Evolutionary conservation across 2,113 vertebrate species (phyloP).

Genomic region (Pygoscelis adeliae): DNA sequence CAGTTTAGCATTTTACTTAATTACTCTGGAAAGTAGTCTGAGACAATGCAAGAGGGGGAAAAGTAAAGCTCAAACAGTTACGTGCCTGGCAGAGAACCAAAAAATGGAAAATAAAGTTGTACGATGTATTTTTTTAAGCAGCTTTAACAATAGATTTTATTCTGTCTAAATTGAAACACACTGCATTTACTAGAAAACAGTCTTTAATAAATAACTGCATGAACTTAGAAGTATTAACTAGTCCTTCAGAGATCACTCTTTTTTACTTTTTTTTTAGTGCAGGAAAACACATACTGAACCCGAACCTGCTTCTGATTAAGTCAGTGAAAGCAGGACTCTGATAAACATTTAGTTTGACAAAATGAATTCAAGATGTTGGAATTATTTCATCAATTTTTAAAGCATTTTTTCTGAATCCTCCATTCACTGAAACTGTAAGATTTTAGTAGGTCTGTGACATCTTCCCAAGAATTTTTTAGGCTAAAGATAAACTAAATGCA

Average conservation of each 20-base stretch:
- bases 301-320: slow-evolving; percentile 57
- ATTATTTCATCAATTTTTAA: slow-evolving; percentile 39
- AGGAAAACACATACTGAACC: slow-evolving; percentile 4
- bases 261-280: background rate
- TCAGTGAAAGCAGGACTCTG: slow-evolving; percentile 44
- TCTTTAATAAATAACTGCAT: background rate
- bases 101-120: background rate
- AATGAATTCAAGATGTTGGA: slow-evolving; percentile 67
- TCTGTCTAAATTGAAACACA: background rate
- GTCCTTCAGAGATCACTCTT: background rate
- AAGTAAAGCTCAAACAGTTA: background rate
- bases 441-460: background rate
- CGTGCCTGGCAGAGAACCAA: background rate
- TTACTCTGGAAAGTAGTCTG: background rate
- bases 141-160: background rate
- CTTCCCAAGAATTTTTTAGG: background rate
- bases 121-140: background rate
- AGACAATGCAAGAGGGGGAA: background rate
- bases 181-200: background rate
- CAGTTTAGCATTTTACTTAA: background rate
- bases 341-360: slow-evolving; percentile 60
- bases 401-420: slow-evolving; percentile 27
- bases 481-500: background rate
- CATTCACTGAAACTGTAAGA: background rate
- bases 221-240: slow-evolving; percentile 31